phyloP scores from a whole-genome alignment of 2,888 invertebrate species.

The Cyclophora albipunctata region DNA sequence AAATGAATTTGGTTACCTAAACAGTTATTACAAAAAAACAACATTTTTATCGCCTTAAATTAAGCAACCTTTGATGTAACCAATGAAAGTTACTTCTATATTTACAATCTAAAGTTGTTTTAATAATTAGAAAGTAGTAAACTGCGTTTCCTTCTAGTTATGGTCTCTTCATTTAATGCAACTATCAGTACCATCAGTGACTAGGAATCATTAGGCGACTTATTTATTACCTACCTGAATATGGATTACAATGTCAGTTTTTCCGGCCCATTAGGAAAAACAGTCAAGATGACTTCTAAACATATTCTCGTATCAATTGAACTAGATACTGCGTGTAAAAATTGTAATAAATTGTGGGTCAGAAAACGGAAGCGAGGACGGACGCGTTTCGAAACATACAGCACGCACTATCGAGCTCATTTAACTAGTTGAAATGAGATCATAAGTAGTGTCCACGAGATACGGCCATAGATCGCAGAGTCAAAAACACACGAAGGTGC shows the following conservation, averaged over 20 bases:
- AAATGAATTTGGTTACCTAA: slow-evolving; percentile 43
- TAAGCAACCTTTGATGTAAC: slow-evolving; percentile 7
- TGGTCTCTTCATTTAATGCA: no score
- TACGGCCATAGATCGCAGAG: slow-evolving; percentile 17
- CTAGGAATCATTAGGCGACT: no score
- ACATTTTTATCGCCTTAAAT: slow-evolving; percentile 7
- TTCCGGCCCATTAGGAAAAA: no score
- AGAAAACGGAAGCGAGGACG: slow-evolving; percentile 59
- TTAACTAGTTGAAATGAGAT: slow-evolving; percentile 42
- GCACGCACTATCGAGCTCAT: slow-evolving; percentile 62
- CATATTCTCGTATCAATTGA: neutral
- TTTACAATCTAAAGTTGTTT: slow-evolving; percentile 6
- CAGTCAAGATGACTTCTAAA: no score
- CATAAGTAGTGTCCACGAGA: slow-evolving; percentile 45
- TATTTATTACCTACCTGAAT: no score
- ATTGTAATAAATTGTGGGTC: slow-evolving; percentile 49
- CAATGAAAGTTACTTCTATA: slow-evolving; percentile 1
- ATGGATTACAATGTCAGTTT: no score
- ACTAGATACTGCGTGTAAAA: slow-evolving; percentile 24
- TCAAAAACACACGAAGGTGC: no score
- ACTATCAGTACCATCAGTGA: no score
- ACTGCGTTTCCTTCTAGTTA: no score
- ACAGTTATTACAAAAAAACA: slow-evolving; percentile 16
- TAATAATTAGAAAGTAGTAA: neutral
- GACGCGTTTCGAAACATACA: slow-evolving; percentile 60